These are phyloP conservation scores for Morpho achilles DNA, from an alignment of 2,888 invertebrate species.

Conservation along the genomic window DNA sequence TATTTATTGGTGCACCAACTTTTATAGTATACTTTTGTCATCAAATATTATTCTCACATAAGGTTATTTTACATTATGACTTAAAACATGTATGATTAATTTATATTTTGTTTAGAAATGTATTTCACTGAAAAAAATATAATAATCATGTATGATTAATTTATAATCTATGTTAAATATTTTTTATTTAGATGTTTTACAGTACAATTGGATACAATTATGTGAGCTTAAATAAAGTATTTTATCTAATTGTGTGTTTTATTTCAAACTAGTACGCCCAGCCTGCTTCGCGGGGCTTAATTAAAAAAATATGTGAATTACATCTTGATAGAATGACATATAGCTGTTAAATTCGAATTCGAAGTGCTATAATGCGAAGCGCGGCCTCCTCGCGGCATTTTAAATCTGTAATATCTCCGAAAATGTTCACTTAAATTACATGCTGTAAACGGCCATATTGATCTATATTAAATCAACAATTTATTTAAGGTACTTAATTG, in stretches of 20 bases:
- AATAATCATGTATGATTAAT: conserved; percentile 7
- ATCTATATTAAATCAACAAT: no score
- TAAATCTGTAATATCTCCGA: no score
- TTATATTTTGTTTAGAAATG: conserved; percentile 4
- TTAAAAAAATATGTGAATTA: no score
- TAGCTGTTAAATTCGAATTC: no score
- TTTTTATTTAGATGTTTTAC: conserved; percentile 58
- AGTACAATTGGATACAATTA: conserved; percentile 52
- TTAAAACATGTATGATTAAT: conserved; percentile 8
- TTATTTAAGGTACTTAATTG: no score
- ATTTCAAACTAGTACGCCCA: conserved; percentile 16
- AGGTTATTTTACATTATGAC: conserved; percentile 6
- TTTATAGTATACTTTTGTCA: conserved; percentile 12
- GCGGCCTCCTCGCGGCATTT: no score
- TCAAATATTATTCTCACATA: conserved; percentile 1
- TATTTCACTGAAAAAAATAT: conserved; percentile 5
- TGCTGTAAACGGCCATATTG: no score
- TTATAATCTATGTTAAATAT: conserved; percentile 30
- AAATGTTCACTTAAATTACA: no score
- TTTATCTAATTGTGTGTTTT: conserved; percentile 56
- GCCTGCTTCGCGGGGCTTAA: no score
- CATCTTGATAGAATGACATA: no score
- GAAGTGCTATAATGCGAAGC: no score
- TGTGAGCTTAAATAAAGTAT: conserved; percentile 77
- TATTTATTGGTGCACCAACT: conserved; percentile 37